Conservation (phyloP, 1,140 invertebrate genomes). For the Zaprionus tsacasi region DNA sequence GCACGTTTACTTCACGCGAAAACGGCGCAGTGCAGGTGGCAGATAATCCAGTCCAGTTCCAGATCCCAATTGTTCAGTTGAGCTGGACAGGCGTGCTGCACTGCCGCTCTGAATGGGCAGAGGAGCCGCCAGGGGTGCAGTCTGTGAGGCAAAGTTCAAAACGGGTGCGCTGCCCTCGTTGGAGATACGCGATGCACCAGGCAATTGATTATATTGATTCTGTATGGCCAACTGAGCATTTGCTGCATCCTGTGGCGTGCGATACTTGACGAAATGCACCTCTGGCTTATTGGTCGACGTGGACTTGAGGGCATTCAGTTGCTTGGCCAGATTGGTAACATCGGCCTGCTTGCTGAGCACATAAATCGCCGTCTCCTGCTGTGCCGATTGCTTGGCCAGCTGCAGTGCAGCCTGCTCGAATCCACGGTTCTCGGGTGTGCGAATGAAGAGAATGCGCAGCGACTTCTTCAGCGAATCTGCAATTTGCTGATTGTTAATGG, state of each 20-base stretch:
- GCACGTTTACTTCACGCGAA: constrained; percentile 62
- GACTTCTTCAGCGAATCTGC: constrained; percentile 88
- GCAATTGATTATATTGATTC: constrained; percentile 71
- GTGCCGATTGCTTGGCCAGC: constrained; percentile 85
- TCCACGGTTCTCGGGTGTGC: constrained; percentile 87
- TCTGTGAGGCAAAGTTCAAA: constrained; percentile 64
- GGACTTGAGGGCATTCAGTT: constrained; percentile 67
- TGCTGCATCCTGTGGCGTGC: constrained; percentile 68
- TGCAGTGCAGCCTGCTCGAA: constrained; percentile 87
- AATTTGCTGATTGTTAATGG: constrained; percentile 52
- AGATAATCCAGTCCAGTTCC: constrained; percentile 63
- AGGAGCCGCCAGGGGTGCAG: neutral
- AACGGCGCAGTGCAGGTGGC: constrained; percentile 71
- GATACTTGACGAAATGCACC: constrained; percentile 76
- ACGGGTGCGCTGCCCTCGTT: constrained; percentile 74
- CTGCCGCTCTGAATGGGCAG: no score
- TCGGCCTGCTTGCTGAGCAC: constrained; percentile 89
- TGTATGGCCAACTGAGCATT: constrained; percentile 74
- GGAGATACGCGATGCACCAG: constrained; percentile 66
- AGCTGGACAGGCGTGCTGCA: constrained; percentile 26
- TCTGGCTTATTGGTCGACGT: constrained; percentile 67
- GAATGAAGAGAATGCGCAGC: constrained; percentile 94
- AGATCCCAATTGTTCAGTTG: constrained; percentile 51
- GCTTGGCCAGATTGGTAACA: constrained; percentile 62
- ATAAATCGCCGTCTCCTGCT: constrained; percentile 90